phyloP scores from a whole-genome alignment of 2,888 invertebrate species.

The Malthinus seriepunctatus region DNA sequence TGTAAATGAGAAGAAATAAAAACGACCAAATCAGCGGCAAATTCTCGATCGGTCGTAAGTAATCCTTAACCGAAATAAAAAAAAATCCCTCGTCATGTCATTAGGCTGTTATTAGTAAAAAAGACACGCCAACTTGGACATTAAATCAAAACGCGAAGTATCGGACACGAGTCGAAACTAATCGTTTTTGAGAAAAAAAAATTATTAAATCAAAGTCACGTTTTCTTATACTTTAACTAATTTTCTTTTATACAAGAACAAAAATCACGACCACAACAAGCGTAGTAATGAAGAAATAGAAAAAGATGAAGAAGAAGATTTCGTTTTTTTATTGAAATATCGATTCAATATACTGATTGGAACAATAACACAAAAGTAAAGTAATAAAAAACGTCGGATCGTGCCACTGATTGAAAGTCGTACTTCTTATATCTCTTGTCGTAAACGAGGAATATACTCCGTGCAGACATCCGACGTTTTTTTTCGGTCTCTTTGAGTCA shows the following conservation, averaged over 20 bases:
- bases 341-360: conserved; percentile 23
- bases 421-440: conserved; percentile 40
- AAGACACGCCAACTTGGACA: conserved; percentile 23
- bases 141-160: conserved; percentile 26
- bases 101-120: conserved; percentile 26
- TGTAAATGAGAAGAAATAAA: conserved; percentile 35
- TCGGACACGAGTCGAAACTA: conserved; percentile 20
- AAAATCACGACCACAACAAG: conserved; percentile 5
- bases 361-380: conserved; percentile 27
- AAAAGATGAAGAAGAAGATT: background rate
- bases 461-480: conserved; percentile 43
- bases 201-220: background rate
- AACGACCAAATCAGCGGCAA: conserved; percentile 31
- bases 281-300: background rate
- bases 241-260: conserved; percentile 9
- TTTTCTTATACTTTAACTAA: background rate
- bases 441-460: conserved; percentile 37
- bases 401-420: conserved; percentile 42
- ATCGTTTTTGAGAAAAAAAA: conserved; percentile 6
- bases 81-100: conserved; percentile 15
- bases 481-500: conserved; percentile 42
- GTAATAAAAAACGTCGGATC: conserved; percentile 37
- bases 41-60: conserved; percentile 28
- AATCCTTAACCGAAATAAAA: conserved; percentile 19
- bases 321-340: conserved; percentile 16